These are phyloP conservation scores for Habrosyne pyritoides DNA, from an alignment of 2,888 invertebrate species.

Conservation along the genomic window DNA sequence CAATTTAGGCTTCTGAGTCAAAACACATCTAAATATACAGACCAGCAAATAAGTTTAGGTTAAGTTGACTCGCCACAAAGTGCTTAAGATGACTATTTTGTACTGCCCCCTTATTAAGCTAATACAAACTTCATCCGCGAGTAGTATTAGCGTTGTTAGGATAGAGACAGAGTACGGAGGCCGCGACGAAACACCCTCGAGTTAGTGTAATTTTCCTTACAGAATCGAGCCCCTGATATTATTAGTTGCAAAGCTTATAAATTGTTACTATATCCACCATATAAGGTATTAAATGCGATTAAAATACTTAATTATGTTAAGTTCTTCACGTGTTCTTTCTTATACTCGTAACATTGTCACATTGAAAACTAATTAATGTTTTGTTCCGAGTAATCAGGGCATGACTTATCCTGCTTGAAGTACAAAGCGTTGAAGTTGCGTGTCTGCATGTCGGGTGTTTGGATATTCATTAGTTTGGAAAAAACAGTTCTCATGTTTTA, in stretches of 20 bases:
- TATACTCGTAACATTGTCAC: constrained; percentile 29
- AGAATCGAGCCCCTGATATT: too few relatives aligned
- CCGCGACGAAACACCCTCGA: too few relatives aligned
- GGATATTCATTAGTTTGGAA: neutral
- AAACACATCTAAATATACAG: too few relatives aligned
- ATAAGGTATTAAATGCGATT: neutral
- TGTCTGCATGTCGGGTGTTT: neutral
- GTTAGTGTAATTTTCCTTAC: too few relatives aligned
- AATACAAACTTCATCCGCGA: too few relatives aligned
- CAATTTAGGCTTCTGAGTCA: too few relatives aligned
- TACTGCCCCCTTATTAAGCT: too few relatives aligned
- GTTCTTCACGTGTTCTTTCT: constrained; percentile 12
- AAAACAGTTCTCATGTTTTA: neutral
- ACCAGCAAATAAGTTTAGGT: too few relatives aligned
- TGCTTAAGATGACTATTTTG: too few relatives aligned
- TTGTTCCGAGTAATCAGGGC: constrained; percentile 45
- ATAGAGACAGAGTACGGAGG: too few relatives aligned
- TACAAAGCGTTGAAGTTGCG: neutral
- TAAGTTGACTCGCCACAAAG: too few relatives aligned
- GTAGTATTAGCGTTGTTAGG: too few relatives aligned
- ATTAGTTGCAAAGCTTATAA: neutral
- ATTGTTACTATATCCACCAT: neutral
- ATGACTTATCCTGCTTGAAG: constrained; percentile 40
- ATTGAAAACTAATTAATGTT: constrained; percentile 27
- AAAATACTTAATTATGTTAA: constrained; percentile 4